phyloP scores from a whole-genome alignment of 2,113 vertebrate species.

The Hydrochoerus hydrochaeris region DNA sequence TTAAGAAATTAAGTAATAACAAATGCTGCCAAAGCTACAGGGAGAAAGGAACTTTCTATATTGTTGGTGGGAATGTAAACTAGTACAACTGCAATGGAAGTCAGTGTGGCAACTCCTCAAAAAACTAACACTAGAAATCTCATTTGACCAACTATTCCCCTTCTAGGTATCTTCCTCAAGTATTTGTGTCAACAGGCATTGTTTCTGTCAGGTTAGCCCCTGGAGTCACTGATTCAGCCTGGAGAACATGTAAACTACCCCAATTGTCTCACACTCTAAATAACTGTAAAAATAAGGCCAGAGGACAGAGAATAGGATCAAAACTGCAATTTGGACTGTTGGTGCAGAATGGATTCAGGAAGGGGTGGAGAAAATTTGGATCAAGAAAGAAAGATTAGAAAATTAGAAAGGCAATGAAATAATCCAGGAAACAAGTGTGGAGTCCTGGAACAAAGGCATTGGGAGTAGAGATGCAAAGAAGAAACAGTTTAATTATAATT shows the following conservation, averaged over 20 bases:
- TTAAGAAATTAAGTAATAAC: background rate
- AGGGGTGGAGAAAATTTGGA: background rate
- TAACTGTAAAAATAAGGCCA: background rate
- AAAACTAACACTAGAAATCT: background rate
- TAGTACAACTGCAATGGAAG: background rate
- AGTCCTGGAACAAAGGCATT: background rate
- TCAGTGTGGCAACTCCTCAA: background rate
- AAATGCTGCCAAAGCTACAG: background rate
- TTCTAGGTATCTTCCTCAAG: background rate
- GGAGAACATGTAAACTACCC: background rate
- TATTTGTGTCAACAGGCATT: background rate
- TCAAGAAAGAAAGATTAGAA: constrained; percentile 18
- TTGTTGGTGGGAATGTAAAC: background rate
- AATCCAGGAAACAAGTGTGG: background rate
- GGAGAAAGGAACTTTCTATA: background rate
- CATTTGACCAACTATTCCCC: background rate
- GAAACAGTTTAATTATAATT: background rate
- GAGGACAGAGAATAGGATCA: background rate
- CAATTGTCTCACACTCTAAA: background rate
- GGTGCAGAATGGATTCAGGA: background rate
- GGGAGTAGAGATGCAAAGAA: background rate
- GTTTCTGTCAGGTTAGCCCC: background rate
- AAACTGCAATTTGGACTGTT: background rate
- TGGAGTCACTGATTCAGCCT: background rate
- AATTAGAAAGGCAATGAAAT: background rate